Evolutionary conservation across 2,113 vertebrate species (phyloP), one percentile per base, ranked within the genome.

Genomic region (Siphamia tubifer): DNA sequence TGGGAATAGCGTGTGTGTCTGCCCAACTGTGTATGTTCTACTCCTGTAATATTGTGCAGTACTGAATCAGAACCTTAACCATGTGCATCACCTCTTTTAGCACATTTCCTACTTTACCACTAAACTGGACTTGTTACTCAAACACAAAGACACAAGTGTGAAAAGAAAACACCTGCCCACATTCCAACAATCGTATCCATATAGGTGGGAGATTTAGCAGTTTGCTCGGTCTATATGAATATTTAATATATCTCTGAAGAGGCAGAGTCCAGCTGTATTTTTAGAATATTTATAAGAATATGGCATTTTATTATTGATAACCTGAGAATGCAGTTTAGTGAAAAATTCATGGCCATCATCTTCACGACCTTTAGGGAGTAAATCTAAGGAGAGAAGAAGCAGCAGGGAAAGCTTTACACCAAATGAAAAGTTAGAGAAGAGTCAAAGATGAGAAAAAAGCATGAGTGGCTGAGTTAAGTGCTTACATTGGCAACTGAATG

Each of bases 281-380:
- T 91, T 92, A 88, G 85, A 90, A 89, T 91, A 91, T 90, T 91
- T 89, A 88, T 89, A 89, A 74, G 86, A 92, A 91, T 83, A 84
- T 84, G 75, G 83, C 81, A 84, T 90, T 92, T 87, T 83, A 92
- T 91, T 89, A 91, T 93, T 92, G 85, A 93, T 92, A 87, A 86
- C 66, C 63, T 74, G 57, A 90, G 89, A 90, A 91, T 90, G 89
- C 89, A 86, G 82, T 85, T 83, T 77, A 74, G 78, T 92, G 68
- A 92, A 92, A 90, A 85, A 92, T 92, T 90, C 27, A 92, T 89
- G 67, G 15, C 55, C 54, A 21, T 83, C 78, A 82, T 89, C 75
- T 66, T 62, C 40, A 31, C 63, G 81, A 85, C 81, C 72, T 69
- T 82, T 23, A 42, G 72, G 65, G 85, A 76, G 68, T 57, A 65